A percentile compares a stretch with the other conserved stretches of the same genome.
phyloP scores from a whole-genome alignment of 1,140 invertebrate genomes.

The Ostrea denselamellosa region DNA sequence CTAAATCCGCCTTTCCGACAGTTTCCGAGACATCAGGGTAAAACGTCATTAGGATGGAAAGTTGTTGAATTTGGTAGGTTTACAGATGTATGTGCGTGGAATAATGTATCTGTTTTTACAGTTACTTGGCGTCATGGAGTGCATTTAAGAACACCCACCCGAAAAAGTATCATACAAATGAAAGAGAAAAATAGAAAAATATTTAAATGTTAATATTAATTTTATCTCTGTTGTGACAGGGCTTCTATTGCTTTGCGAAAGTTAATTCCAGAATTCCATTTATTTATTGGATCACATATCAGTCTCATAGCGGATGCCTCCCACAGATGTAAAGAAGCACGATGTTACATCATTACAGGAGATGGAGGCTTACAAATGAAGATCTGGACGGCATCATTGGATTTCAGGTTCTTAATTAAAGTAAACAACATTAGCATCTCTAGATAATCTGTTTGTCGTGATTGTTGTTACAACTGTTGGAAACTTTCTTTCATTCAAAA shows the following conservation, averaged over 20 bases:
- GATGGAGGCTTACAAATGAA: conserved; percentile 14
- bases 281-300: conserved; percentile 35
- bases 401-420: conserved; percentile 24
- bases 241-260: conserved; percentile 7
- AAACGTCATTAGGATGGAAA: conserved; percentile 15
- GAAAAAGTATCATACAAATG: not conserved
- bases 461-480: conserved; percentile 34
- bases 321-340: not conserved
- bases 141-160: conserved; percentile 12
- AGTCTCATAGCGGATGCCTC: not conserved
- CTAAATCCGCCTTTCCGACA: not conserved
- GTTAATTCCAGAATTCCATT: conserved; percentile 33
- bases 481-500: not conserved
- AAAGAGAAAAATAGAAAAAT: conserved; percentile 39
- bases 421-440: conserved; percentile 38
- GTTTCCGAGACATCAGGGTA: not conserved
- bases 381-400: conserved; percentile 25
- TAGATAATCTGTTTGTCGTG: not conserved
- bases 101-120: conserved; percentile 35
- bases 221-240: conserved; percentile 14
- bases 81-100: not conserved
- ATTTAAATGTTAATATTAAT: conserved; percentile 38
- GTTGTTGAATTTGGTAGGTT: not conserved
- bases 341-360: conserved; percentile 4
- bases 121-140: not conserved